Evolutionary conservation across 2,888 invertebrate genomes (phyloP), one percentile per base, ranked within the genome.

Genomic region (Xestia sexstrigata): DNA sequence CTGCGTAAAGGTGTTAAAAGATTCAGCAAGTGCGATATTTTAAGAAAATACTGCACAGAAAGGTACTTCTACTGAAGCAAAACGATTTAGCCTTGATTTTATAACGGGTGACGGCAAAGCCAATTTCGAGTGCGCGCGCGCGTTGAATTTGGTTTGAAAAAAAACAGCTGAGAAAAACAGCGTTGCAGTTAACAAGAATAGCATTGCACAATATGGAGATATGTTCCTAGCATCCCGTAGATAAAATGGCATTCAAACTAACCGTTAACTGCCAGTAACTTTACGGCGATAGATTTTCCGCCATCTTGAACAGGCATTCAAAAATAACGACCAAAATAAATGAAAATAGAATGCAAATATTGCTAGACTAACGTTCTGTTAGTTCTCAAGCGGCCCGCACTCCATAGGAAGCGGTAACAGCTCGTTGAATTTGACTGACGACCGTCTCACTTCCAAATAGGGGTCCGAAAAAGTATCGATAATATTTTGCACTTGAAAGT

Each of bases 351-450:
- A 83, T 81, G 82, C 76, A 70, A 72, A 74, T 76, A 76, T 77
- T 75, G 74, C 73, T 72, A 63, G 70, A 76, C 60, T 66, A 84
- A 83, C 83, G 88, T 90, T 90, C 89, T 89, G 89, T 88, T 92
- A 63, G 84, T 79, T 93, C 86, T 89, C 92, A 93, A 89, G 91
- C 89, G 79, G 85, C 89, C 83, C 88, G 84, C 83, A 81, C 84
- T 85, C 86, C 80, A 87, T 91, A 91, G 94, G 94, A 95, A 93
- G 91, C 90, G 78, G 91, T 93, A 93, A 93, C 95, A 86, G 90
- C 88, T 90, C 89, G 90, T 93, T 92, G 91, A 90, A 89, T 93
- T 92, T 91, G 92, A 92, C 87, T 91, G 91, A 92, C 90, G 89
- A 71, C 79, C 67, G 89, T 86, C 87, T 90, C 89, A 87, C 85